Conservation (phyloP, 1,140 invertebrate genomes). For the Diorhabda carinulata region DNA sequence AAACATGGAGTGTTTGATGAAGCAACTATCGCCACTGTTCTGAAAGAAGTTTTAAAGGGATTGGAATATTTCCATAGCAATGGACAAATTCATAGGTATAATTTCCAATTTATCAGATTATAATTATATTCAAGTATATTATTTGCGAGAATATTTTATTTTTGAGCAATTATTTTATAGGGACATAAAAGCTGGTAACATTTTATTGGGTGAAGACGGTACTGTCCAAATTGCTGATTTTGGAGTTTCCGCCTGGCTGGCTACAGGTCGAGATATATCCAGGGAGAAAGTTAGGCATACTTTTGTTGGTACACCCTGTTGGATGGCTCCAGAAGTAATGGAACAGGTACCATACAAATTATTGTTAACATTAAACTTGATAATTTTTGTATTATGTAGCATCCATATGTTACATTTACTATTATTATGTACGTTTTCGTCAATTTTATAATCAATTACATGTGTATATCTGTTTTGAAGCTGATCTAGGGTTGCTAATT, state of each 20-base stretch:
- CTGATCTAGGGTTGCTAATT: no score
- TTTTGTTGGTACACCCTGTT: conserved; percentile 97
- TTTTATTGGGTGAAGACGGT: conserved; percentile 96
- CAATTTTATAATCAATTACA: no score
- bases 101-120: not conserved
- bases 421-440: no score
- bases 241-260: conserved; percentile 89
- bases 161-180: conserved; percentile 53
- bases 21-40: conserved; percentile 94
- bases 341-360: conserved; percentile 25
- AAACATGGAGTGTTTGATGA: conserved; percentile 98
- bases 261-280: conserved; percentile 85
- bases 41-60: conserved; percentile 97
- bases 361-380: no score
- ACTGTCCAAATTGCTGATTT: conserved; percentile 97
- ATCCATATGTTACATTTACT: no score
- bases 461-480: no score
- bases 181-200: conserved; percentile 98
- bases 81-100: conserved; percentile 93
- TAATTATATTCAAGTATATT: conserved; percentile 10
- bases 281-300: conserved; percentile 94
- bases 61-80: conserved; percentile 99
- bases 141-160: not conserved
- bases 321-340: conserved; percentile 93
- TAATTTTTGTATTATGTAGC: no score